Base-by-base conservation (phyloP, 2,113 vertebrate species). In the Chionomys nivalis region DNA sequence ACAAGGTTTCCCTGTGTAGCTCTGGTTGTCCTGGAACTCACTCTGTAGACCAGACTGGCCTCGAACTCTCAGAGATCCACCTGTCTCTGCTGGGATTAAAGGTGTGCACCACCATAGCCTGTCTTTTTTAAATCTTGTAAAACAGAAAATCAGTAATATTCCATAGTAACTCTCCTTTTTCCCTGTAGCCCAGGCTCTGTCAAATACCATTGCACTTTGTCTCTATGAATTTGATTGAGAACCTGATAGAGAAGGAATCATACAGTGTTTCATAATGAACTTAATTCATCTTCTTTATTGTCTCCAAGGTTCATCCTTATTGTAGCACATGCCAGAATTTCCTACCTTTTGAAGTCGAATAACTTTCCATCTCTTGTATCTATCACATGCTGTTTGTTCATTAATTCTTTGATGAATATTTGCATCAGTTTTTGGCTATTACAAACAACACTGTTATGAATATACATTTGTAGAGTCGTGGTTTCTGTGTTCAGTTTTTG, bases 401-500 rank as follows among this genome's bases (percentile, higher is more conserved):
- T 36, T 52, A 31, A 36, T 92, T 86, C 65, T 36, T 91, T 39
- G 10, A 17, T 87, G 87, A 87, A n/a, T 65, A 52, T 8, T 31
- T 76, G 88, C 55, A 63, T 49, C 68, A 72, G 2, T 5, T 90
- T 83, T 89, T 76, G 63, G 70, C n/a, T 70, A 7, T 63, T 77
- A 17, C 33, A 39, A 90, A 58, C 91, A 83, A 78, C 47, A 16
- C 78, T 82, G 33, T 66, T 31, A 0, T 91, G 65, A 70, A 75
- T 49, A 52, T 4, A 49, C 6, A 1, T 81, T 5, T 86, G 65
- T 21, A 16, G 26, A 87, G 44, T 86, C 31, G 52, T 93, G 52
- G 65, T n/a, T 85, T 92, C 65, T 70, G 7, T 68, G 39, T 75
- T 94, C 49, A 52, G 55, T 49, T 93, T 94, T 61, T 90, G 78